Conservation (phyloP, 35 echinoderm and acorn worm species). For the Hemicentrotus pulcherrimus region DNA sequence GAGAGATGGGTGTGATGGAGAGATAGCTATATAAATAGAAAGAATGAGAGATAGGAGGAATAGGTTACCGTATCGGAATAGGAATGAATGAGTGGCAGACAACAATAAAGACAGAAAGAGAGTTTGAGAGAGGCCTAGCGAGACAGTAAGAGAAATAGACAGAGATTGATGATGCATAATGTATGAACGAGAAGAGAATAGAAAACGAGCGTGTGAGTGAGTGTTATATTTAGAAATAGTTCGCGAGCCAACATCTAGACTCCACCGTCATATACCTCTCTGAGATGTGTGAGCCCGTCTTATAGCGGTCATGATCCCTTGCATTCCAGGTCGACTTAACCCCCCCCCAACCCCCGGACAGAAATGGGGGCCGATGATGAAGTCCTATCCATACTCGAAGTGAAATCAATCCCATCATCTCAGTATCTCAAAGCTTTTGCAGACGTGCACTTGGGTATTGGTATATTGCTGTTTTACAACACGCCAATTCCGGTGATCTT, state of each 20-base stretch:
- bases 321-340: not conserved
- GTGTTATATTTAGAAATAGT: constrained; percentile 20
- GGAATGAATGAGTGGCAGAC: not conserved
- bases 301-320: not conserved
- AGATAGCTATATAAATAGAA: too few relatives aligned
- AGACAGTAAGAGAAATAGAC: not conserved
- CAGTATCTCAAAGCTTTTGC: not conserved
- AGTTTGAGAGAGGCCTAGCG: not conserved
- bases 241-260: not conserved
- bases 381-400: not conserved
- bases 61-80: not conserved
- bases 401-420: not conserved
- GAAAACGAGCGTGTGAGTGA: not conserved
- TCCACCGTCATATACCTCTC: not conserved
- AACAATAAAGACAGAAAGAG: not conserved
- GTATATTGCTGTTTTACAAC: not conserved
- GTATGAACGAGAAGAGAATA: not conserved
- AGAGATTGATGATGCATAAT: constrained; percentile 13
- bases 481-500: not conserved
- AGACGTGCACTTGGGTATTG: not conserved
- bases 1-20: too few relatives aligned
- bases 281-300: not conserved
- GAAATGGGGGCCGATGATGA: not conserved
- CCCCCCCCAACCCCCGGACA: not conserved
- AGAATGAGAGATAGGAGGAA: not conserved